Evolutionary conservation across 2,888 invertebrate genomes (phyloP).

Genomic region (Scaptomyza parva): DNA sequence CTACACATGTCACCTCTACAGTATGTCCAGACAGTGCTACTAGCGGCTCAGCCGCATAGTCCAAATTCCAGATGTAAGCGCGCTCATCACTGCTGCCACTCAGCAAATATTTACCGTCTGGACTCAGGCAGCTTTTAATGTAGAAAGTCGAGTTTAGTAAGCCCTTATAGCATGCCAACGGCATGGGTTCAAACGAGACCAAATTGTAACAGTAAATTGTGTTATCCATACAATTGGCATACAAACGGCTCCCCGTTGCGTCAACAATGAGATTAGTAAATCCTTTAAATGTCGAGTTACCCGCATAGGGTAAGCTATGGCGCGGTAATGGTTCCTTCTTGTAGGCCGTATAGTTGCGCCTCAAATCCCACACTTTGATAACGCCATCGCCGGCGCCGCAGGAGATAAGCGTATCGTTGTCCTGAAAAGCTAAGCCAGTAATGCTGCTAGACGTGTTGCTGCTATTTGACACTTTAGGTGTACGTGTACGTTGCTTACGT

Average conservation of each 20-base stretch:
- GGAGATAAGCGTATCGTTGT: conserved; percentile 91
- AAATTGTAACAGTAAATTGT: conserved; percentile 94
- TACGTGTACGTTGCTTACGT: conserved; percentile 84
- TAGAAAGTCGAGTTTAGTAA: conserved; percentile 93
- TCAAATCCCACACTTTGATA: conserved; percentile 94
- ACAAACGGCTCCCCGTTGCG: conserved; percentile 88
- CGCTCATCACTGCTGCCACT: conserved; percentile 95
- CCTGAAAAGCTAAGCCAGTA: conserved; percentile 93
- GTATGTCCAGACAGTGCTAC: conserved; percentile 90
- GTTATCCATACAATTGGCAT: conserved; percentile 95
- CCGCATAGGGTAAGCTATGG: conserved; percentile 90
- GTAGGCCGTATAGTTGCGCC: conserved; percentile 91
- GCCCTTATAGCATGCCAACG: conserved; percentile 89
- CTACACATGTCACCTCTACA: conserved; percentile 94
- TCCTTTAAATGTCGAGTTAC: conserved; percentile 89
- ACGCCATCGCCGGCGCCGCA: conserved; percentile 94
- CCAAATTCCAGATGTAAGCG: conserved; percentile 94
- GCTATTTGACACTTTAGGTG: conserved; percentile 85
- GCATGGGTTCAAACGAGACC: conserved; percentile 88
- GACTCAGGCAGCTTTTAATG: conserved; percentile 92
- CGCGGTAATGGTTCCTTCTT: conserved; percentile 90
- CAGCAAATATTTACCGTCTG: conserved; percentile 91
- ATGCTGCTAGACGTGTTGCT: conserved; percentile 89
- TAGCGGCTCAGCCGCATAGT: conserved; percentile 88
- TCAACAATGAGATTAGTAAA: conserved; percentile 92